Conservation (phyloP, 2,888 invertebrate species). For the Tanypteryx hageni region DNA sequence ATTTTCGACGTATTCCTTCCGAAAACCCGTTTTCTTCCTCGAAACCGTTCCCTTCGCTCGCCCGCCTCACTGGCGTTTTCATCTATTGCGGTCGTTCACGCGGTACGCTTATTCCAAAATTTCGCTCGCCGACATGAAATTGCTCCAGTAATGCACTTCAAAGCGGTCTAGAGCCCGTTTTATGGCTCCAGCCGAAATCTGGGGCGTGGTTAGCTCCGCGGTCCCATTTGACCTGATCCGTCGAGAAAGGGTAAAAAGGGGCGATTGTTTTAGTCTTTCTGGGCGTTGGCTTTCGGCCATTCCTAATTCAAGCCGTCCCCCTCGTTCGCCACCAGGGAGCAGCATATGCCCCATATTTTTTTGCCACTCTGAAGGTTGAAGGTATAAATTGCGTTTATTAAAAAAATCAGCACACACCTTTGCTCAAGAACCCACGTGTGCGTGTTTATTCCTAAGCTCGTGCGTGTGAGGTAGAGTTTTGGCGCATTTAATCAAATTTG, state of each 20-base stretch:
- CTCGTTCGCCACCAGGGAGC: too few relatives aligned
- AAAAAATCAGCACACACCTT: background rate
- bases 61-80: background rate
- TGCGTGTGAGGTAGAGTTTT: too few relatives aligned
- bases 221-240: conserved; percentile 5
- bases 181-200: background rate
- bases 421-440: too few relatives aligned
- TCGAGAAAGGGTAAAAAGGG: background rate
- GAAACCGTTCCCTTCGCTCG: background rate
- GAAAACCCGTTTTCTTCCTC: background rate
- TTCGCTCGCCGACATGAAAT: background rate
- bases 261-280: background rate
- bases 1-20: background rate
- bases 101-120: background rate
- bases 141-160: background rate
- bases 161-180: background rate
- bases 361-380: background rate
- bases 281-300: conserved; percentile 23
- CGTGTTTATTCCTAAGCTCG: too few relatives aligned
- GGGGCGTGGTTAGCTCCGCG: background rate
- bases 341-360: background rate
- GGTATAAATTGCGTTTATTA: background rate
- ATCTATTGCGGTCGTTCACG: background rate
- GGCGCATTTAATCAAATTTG: too few relatives aligned
- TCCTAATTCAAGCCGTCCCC: background rate